Conservation (phyloP, 1,140 invertebrate genomes). For the Drosophila pseudoobscura region DNA sequence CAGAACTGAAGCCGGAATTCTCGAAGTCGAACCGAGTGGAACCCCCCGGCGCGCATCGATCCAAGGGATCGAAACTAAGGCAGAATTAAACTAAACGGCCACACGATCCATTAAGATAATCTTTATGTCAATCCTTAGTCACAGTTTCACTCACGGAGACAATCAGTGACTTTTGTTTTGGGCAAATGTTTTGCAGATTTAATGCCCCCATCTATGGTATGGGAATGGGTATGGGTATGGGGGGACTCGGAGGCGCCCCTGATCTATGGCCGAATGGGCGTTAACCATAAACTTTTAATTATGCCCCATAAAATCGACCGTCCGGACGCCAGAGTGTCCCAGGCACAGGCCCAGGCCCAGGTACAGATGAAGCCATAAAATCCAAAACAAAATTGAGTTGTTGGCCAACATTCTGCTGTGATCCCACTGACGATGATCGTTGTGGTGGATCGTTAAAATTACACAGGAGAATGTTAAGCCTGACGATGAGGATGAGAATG, state of each 20-base stretch:
- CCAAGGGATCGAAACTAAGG: slow-evolving; percentile 9
- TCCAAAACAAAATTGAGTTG: slow-evolving; percentile 42
- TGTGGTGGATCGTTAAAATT: slow-evolving; percentile 39
- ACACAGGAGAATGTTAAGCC: background rate
- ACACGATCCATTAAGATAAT: slow-evolving; percentile 57
- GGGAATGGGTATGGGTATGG: background rate
- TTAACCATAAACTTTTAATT: slow-evolving; percentile 69
- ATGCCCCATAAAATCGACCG: slow-evolving; percentile 34
- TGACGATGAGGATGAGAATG: too few species aligned
- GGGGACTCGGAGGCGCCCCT: background rate
- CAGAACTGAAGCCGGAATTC: slow-evolving; percentile 1
- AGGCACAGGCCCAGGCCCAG: background rate
- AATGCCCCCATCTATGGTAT: slow-evolving; percentile 53
- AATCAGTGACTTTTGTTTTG: slow-evolving; percentile 46
- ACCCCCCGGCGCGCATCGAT: slow-evolving; percentile 11
- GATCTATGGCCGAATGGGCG: slow-evolving; percentile 1
- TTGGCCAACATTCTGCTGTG: slow-evolving; percentile 19
- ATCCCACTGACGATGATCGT: slow-evolving; percentile 15
- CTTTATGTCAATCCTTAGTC: slow-evolving; percentile 35
- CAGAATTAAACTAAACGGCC: slow-evolving; percentile 51
- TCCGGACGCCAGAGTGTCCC: background rate
- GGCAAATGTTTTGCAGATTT: slow-evolving; percentile 51
- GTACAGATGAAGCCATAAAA: slow-evolving; percentile 48
- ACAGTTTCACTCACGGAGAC: background rate
- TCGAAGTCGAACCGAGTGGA: slow-evolving; percentile 9